Conservation (phyloP, 2,797 vertebrate species). For the Myripristis murdjan region DNA sequence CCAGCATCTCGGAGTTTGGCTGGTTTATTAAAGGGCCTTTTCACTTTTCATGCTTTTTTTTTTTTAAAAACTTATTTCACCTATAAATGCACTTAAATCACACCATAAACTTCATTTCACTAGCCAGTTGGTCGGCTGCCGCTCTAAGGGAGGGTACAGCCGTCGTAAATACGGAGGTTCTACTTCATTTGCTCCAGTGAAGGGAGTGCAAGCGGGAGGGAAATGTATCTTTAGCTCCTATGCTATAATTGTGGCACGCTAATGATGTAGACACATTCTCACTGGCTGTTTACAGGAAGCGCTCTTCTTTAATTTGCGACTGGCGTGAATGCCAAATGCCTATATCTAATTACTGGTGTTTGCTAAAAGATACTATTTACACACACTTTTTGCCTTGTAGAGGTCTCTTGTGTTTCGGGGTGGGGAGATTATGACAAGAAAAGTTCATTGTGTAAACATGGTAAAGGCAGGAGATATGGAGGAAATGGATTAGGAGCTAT, state of each 20-base stretch:
- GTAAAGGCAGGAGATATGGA: constrained; percentile 9
- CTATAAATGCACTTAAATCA: constrained; percentile 29
- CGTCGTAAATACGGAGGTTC: constrained; percentile 46
- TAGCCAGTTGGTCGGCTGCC: constrained; percentile 22
- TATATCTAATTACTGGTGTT: constrained; percentile 85
- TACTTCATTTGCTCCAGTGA: constrained; percentile 75
- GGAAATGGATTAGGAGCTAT: background rate
- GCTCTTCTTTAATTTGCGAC: constrained; percentile 82
- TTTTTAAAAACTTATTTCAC: constrained; percentile 24
- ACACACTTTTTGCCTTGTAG: constrained; percentile 67
- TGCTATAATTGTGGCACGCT: constrained; percentile 86
- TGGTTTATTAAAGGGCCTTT: background rate
- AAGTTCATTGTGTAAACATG: constrained; percentile 50
- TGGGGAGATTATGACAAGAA: constrained; percentile 56
- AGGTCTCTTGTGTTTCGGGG: constrained; percentile 60
- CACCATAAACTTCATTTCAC: background rate
- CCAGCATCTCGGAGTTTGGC: background rate
- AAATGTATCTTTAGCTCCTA: constrained; percentile 84
- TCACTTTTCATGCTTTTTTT: constrained; percentile 12
- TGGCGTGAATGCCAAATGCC: constrained; percentile 76
- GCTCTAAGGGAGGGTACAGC: constrained; percentile 25
- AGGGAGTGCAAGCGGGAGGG: constrained; percentile 65
- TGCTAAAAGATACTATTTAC: constrained; percentile 83
- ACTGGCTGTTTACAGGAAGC: constrained; percentile 84
- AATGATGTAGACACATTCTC: constrained; percentile 85